Evolutionary conservation across 2,888 invertebrate genomes (phyloP).

Genomic region (Serripes groenlandicus): DNA sequence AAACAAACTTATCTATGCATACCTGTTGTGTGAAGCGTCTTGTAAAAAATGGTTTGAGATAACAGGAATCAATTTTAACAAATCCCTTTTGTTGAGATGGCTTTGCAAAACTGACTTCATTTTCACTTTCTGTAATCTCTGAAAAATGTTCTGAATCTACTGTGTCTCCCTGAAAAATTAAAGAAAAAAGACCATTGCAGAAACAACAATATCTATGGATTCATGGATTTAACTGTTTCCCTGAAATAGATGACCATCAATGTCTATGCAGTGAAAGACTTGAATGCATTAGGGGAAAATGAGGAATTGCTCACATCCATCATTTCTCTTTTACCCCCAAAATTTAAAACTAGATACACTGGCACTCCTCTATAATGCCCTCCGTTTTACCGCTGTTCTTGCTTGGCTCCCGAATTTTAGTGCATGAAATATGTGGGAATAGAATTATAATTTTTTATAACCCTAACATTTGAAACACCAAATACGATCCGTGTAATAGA

Average conservation of each 20-base stretch:
- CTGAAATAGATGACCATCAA: background rate
- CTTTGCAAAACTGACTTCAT: constrained; percentile 94
- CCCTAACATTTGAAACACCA: too few relatives aligned
- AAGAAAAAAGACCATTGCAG: too few relatives aligned
- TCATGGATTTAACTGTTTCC: background rate
- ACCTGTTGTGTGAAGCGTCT: constrained; percentile 97
- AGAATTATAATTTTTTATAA: too few relatives aligned
- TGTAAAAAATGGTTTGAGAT: constrained; percentile 98
- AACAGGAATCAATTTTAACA: constrained; percentile 96
- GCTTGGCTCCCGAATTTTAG: too few relatives aligned
- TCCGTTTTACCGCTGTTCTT: too few relatives aligned
- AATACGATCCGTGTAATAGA: too few relatives aligned
- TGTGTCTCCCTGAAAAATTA: constrained; percentile 84
- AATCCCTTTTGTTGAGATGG: constrained; percentile 90
- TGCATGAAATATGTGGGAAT: too few relatives aligned
- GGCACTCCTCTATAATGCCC: too few relatives aligned
- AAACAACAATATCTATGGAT: background rate
- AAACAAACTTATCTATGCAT: too few relatives aligned
- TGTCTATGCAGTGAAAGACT: background rate
- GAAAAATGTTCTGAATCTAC: constrained; percentile 85
- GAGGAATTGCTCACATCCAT: background rate
- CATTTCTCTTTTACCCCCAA: background rate
- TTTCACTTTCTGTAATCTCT: constrained; percentile 89
- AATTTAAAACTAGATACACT: background rate
- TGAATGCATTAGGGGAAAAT: background rate